These are phyloP conservation scores for Amazona guildingii DNA, from an alignment of 2,113 vertebrate genomes.

Conservation along the genomic window DNA sequence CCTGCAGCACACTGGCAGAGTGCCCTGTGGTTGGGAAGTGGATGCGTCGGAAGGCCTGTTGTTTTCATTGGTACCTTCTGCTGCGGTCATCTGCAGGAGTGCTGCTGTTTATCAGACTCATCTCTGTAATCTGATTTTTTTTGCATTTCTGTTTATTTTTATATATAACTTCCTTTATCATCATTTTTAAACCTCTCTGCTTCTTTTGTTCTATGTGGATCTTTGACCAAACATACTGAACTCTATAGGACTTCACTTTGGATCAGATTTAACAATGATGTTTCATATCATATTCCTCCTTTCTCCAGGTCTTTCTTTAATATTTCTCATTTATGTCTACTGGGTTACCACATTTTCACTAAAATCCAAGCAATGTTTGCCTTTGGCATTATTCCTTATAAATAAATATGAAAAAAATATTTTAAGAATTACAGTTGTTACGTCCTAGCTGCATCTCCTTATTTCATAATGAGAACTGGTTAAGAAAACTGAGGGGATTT, in stretches of 20 bases:
- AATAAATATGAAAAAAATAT: conserved; percentile 5
- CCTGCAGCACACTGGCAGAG: not conserved
- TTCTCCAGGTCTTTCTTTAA: conserved; percentile 18
- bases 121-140: conserved; percentile 25
- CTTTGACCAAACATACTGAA: conserved; percentile 31
- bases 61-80: conserved; percentile 50
- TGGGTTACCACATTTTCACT: not conserved
- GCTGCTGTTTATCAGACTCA: conserved; percentile 38
- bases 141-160: conserved; percentile 40
- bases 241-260: not conserved
- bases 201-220: conserved; percentile 6
- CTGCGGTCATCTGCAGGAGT: not conserved
- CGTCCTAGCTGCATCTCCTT: not conserved
- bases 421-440: not conserved
- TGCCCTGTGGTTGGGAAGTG: not conserved
- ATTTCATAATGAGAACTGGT: not conserved
- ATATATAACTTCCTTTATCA: conserved; percentile 14
- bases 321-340: conserved; percentile 16
- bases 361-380: conserved; percentile 9
- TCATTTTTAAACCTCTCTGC: conserved; percentile 15
- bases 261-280: conserved; percentile 2
- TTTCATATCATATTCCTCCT: not conserved
- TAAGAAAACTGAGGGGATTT: not conserved
- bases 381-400: not conserved
- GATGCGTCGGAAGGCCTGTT: conserved; percentile 40